Conservation (phyloP, 2,888 invertebrate genomes). For the Theretra japonica region DNA sequence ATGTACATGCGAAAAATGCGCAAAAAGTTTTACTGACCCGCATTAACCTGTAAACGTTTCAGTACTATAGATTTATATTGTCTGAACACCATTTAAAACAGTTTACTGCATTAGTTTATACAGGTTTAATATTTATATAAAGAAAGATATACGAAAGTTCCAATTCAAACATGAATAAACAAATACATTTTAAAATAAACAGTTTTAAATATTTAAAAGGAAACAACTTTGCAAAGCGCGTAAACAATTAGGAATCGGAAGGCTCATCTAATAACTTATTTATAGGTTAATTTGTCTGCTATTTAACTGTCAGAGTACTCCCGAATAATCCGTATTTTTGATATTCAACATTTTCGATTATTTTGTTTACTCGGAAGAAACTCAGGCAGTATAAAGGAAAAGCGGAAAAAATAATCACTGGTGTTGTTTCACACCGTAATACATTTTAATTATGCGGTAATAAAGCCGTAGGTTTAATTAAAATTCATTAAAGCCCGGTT, state of each 20-base stretch:
- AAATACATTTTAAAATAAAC: constrained; percentile 21
- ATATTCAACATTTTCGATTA: background rate
- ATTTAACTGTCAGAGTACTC: constrained; percentile 25
- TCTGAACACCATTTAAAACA: no score
- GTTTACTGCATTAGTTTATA: background rate
- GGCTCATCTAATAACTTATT: constrained; percentile 41
- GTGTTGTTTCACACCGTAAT: background rate
- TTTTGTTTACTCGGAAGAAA: background rate
- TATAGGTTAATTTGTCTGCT: constrained; percentile 29
- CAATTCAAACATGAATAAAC: background rate
- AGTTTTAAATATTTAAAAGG: constrained; percentile 32
- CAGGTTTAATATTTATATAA: background rate
- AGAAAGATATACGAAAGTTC: background rate
- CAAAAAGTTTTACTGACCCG: no score
- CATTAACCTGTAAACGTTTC: no score
- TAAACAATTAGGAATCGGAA: constrained; percentile 32
- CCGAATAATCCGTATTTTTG: constrained; percentile 6
- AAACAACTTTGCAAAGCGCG: constrained; percentile 29
- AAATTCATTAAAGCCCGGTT: constrained; percentile 3
- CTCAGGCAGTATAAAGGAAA: background rate
- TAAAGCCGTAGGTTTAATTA: background rate
- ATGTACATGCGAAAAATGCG: no score
- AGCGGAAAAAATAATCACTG: background rate
- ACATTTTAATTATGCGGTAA: background rate
- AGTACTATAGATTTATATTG: no score